Evolutionary conservation across 92 coral and sea anemone genomes (phyloP).

Genomic region (Epizoanthus fatuus): DNA sequence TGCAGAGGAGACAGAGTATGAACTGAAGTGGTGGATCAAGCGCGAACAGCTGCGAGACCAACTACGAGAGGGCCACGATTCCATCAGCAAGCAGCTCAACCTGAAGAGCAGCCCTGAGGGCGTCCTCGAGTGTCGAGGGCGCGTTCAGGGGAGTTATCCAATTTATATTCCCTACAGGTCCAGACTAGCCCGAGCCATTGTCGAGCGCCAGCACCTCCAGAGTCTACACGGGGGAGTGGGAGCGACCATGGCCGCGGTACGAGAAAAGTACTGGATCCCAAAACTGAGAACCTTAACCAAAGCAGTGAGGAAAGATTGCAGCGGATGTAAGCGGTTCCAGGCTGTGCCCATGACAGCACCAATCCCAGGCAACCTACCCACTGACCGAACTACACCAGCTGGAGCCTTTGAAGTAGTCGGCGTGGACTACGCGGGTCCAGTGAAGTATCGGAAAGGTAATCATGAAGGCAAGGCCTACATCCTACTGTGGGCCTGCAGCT

Average conservation of each 20-base stretch:
- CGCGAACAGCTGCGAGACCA: slow-evolving; percentile 16
- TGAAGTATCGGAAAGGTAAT: background rate
- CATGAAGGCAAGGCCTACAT: background rate
- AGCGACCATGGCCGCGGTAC: slow-evolving; percentile 1
- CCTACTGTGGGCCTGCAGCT: background rate
- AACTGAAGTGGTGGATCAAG: slow-evolving; percentile 25
- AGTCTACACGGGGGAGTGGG: slow-evolving; percentile 14
- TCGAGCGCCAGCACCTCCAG: slow-evolving; percentile 1
- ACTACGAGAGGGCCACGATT: background rate
- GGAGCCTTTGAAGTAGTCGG: slow-evolving; percentile 28
- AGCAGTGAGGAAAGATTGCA: slow-evolving; percentile 5
- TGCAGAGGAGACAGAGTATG: background rate
- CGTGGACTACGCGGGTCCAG: slow-evolving; percentile 19
- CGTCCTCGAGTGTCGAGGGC: slow-evolving; percentile 33
- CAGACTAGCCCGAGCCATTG: background rate
- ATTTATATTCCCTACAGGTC: slow-evolving; percentile 33
- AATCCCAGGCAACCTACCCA: slow-evolving; percentile 4
- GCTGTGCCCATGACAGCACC: slow-evolving; percentile 9
- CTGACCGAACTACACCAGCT: slow-evolving; percentile 14
- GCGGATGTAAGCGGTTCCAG: slow-evolving; percentile 11
- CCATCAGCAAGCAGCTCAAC: slow-evolving; percentile 12
- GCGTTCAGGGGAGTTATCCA: slow-evolving; percentile 6
- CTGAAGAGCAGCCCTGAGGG: slow-evolving; percentile 15
- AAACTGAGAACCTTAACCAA: background rate
- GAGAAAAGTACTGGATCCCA: slow-evolving; percentile 20